Evolutionary conservation across 2,797 vertebrate genomes (phyloP), one percentile per base, ranked within the genome.

Genomic region (Catharus ustulatus): DNA sequence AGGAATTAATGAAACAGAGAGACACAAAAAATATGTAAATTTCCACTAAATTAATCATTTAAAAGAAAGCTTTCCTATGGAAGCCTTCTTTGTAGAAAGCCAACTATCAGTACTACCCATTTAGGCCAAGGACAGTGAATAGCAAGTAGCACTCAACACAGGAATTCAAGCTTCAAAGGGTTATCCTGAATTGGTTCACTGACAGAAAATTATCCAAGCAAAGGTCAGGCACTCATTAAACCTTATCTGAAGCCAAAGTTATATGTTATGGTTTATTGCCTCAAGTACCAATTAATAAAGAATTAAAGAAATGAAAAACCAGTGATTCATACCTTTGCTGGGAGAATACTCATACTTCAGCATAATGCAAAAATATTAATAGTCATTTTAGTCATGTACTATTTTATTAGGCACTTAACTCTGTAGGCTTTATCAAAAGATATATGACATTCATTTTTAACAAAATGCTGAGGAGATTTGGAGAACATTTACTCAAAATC

Each of bases 261-360:
- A 95, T 97, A 95, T 95, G 97, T 96, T 97, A 97, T 97, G 97
- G 97, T 97, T 98, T 98, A 97, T 97, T 98, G 97, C 97, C 96
- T 97, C 96, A 96, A 98, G 97, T 97, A 97, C 90, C 97, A 98
- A 98, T 98, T 98, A 98, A 98, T 97, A 97, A 96, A 97, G 97
- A 98, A 98, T 98, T 98, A 98, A 98, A 97, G 97, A 97, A 98
- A 98, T 98, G 97, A 96, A 97, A 97, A 98, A 95, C 85, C 95
- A 97, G 94, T 97, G 97, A 98, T 97, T 98, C 96, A 98, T 97
- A 97, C 97, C 94, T 97, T 98, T 93, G 87, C 88, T 21, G 17
- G 79, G 46, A 66, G 97, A 94, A 93, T 81, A 87, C 83, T 95
- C 93, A 96, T 93, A 96, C 92, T 98, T 97, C 95, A 96, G 96